Percentiles rank a stretch among this genome's conserved stretches.
These are phyloP conservation scores for Gadus macrocephalus DNA, from an alignment of 2,113 vertebrate species.

Conservation along the genomic window DNA sequence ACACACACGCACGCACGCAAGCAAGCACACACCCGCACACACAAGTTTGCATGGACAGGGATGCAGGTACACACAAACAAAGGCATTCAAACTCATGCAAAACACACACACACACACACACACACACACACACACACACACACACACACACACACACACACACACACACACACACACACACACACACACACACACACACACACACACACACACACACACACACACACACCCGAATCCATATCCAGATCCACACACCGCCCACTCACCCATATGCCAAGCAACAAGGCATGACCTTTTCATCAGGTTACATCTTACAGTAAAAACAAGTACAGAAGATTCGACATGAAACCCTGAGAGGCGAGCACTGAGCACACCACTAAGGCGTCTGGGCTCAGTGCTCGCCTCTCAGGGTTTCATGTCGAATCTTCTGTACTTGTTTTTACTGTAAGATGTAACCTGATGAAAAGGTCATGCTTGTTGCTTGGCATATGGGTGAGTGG, in stretches of 20 bases:
- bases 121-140: constrained; percentile 3
- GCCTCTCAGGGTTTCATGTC: constrained; percentile 32
- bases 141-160: constrained; percentile 10
- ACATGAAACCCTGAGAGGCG: too few species aligned
- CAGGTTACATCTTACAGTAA: constrained; percentile 20
- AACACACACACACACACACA: constrained; percentile 13
- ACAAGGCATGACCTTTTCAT: constrained; percentile 9
- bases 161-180: constrained; percentile 13
- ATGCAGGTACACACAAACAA: not conserved
- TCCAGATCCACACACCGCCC: constrained; percentile 7
- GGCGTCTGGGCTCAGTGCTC: too few species aligned
- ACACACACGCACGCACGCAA: not conserved
- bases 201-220: constrained; percentile 13
- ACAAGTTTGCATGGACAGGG: not conserved
- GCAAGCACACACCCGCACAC: not conserved
- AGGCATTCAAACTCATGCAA: constrained; percentile 10
- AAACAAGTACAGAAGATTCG: constrained; percentile 8
- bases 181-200: constrained; percentile 3
- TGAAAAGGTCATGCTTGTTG: too few species aligned
- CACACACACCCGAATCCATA: not conserved
- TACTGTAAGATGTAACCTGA: too few species aligned
- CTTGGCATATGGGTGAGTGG: too few species aligned
- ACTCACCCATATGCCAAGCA: constrained; percentile 12
- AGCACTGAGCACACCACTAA: too few species aligned
- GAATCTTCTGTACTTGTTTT: too few species aligned